phyloP scores from a whole-genome alignment of 1,140 invertebrate genomes.

The Meloidogyne floridensis region DNA sequence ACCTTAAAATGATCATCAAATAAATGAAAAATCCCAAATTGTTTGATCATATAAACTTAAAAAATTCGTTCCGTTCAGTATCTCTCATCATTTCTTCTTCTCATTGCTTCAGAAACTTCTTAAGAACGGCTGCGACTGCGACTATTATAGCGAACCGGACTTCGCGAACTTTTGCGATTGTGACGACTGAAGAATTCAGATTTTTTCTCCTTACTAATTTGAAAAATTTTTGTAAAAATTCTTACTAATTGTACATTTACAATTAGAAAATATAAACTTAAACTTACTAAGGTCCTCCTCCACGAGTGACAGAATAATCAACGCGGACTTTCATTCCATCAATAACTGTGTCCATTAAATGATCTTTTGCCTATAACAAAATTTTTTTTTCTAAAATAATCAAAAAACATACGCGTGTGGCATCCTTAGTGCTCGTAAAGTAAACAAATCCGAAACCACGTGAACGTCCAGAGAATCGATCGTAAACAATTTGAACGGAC shows the following conservation, averaged over 20 bases:
- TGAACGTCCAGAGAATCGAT: constrained; percentile 76
- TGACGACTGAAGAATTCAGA: constrained; percentile 28
- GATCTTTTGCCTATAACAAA: constrained; percentile 77
- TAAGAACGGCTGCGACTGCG: constrained; percentile 36
- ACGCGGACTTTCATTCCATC: constrained; percentile 89
- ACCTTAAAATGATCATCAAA: neutral
- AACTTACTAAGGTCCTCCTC: constrained; percentile 40
- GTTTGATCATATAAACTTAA: neutral
- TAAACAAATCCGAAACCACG: constrained; percentile 96
- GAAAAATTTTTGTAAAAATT: neutral
- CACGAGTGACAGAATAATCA: constrained; percentile 86
- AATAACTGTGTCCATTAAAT: constrained; percentile 88
- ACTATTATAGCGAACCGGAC: constrained; percentile 26
- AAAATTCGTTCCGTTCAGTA: neutral
- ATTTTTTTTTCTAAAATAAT: neutral
- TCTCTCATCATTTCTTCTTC: neutral
- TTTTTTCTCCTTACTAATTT: constrained; percentile 12
- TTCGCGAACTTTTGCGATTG: constrained; percentile 18
- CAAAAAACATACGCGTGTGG: constrained; percentile 72
- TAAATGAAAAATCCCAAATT: neutral
- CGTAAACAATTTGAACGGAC: constrained; percentile 43
- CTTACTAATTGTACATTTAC: neutral
- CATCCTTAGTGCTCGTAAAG: constrained; percentile 84
- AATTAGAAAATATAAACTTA: neutral
- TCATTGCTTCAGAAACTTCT: neutral